Base-by-base conservation (phyloP, 2,113 vertebrate genomes). In the Amblyopsis rosae region DNA sequence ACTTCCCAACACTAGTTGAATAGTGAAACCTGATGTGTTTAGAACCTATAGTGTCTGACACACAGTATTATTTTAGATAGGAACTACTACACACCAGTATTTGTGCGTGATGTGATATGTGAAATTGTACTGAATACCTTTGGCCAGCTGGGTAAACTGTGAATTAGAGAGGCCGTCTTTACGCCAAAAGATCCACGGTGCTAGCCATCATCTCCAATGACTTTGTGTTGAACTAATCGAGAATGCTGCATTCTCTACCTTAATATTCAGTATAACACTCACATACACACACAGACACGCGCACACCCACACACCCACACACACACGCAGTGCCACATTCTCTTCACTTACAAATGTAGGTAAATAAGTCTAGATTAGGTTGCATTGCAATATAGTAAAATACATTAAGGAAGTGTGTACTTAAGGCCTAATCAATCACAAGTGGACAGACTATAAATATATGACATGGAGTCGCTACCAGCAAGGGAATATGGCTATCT, bases 401-500 rank as follows among this genome's bases (percentile, higher is more conserved):
- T 58, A 15, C 3, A n/a, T 15, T 32, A 48, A 16, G 26, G 46
- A 19, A 19, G 32, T n/a, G 2, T 57, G 51, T 54, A 54, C 11
- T 47, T 17, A 57, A 59, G 17, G 60, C 61, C 67, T 65, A 48
- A 62, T 64, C 75, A 73, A 83, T 81, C 73, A 16, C 62, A 75
- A 76, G 76, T 67, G 3, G 59, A 66, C 57, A 67, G 2, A 48
- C 76, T 73, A 49, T 64, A 74, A 87, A 86, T 71, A 77, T 74
- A 50, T 15, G 0, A 70, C 59, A 67, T 82, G 68, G 46, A 68
- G 47, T 61, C 4, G n/a, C 32, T 62, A 59, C 46, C 53, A 47
- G 46, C 56, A 59, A 79, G 73, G 62, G 65, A 47, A 75, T 17
- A 72, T 71, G 67, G 70, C 71, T 63, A 32, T 67, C 59, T 58